Base-by-base conservation (phyloP, 2,797 vertebrate genomes). In the Mus caroli region DNA sequence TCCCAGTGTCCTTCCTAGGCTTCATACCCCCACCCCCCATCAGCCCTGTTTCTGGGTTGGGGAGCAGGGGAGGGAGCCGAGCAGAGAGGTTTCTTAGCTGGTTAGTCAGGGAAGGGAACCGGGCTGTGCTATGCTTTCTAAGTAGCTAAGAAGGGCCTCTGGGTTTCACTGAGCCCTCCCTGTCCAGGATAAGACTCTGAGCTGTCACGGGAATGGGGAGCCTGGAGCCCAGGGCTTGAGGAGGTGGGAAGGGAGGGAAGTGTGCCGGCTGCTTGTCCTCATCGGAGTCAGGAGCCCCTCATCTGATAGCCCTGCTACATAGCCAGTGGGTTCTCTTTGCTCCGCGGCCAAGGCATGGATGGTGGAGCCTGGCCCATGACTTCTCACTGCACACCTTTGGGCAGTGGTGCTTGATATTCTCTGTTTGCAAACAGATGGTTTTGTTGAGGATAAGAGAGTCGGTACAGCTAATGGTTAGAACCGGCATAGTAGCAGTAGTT, bases 1-100 rank as follows among this genome's bases (percentile, higher is more conserved):
- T 96, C 80, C 60, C 78, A 14, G 75, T n/a, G 2, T 98, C 97
- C 97, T 31, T 82, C 34, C 19, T 24, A 6, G 22, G 31, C 46
- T 37, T 86, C 20, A 7, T 34, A 3, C 20, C 43, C 34, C 40
- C 78, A 1, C 31, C 71, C 52, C 71, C 3, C 2, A 76, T 71
- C 40, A 40, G 58, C 67, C 40, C 60, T 76, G 62, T 79, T 73
- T 60, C 69, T 64, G 20, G 69, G 28, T 64, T 31, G 56, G 56
- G 75, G 50, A 84, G 52, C 20, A 24, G 69, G 40, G 80, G 22
- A 43, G 54, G 37, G 64, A 22, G 52, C 87, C 20, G 54, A 84
- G 86, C 37, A 3, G 46, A 6, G 77, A 73, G 43, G 8, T 56
- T 50, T 79, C 79, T 91, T 71, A 77, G 67, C 88, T 58, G 73